Percentiles rank a stretch among this genome's conserved stretches.
Conservation (phyloP, 2,888 invertebrate genomes). For the Rhagium mordax region DNA sequence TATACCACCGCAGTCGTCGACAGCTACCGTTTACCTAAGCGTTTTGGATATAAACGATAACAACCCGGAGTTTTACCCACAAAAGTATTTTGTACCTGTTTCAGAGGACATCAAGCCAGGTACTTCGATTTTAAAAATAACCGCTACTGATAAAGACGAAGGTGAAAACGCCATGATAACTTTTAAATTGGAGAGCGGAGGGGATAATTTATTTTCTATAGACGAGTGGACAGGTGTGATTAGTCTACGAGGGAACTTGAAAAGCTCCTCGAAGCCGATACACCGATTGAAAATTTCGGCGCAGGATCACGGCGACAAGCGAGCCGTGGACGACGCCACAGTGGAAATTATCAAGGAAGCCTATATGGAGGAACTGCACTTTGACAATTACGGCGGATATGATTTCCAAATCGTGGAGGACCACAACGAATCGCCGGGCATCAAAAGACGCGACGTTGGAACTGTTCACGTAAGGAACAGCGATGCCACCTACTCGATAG, state of each 20-base stretch:
- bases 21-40: slow-evolving; percentile 86
- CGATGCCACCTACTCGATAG: slow-evolving; percentile 79
- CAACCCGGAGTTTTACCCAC: slow-evolving; percentile 92
- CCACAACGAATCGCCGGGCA: slow-evolving; percentile 75
- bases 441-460: slow-evolving; percentile 83
- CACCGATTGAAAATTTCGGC: slow-evolving; percentile 85
- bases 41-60: slow-evolving; percentile 95
- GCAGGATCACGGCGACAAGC: slow-evolving; percentile 85
- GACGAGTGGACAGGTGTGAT: slow-evolving; percentile 86
- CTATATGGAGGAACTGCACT: slow-evolving; percentile 81
- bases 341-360: slow-evolving; percentile 86
- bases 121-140: slow-evolving; percentile 80
- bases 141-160: slow-evolving; percentile 89
- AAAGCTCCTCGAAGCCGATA: slow-evolving; percentile 77
- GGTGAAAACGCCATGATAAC: slow-evolving; percentile 89
- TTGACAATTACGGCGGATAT: slow-evolving; percentile 84
- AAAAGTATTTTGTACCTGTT: slow-evolving; percentile 85
- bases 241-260: slow-evolving; percentile 78
- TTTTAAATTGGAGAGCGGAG: slow-evolving; percentile 85
- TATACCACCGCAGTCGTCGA: slow-evolving; percentile 90
- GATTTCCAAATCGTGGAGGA: slow-evolving; percentile 90
- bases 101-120: slow-evolving; percentile 79
- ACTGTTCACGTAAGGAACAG: slow-evolving; percentile 76
- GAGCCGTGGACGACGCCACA: slow-evolving; percentile 81
- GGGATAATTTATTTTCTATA: slow-evolving; percentile 85